Evolutionary conservation across 2,888 invertebrate species (phyloP).

Genomic region (Cosmorhoe ocellata): DNA sequence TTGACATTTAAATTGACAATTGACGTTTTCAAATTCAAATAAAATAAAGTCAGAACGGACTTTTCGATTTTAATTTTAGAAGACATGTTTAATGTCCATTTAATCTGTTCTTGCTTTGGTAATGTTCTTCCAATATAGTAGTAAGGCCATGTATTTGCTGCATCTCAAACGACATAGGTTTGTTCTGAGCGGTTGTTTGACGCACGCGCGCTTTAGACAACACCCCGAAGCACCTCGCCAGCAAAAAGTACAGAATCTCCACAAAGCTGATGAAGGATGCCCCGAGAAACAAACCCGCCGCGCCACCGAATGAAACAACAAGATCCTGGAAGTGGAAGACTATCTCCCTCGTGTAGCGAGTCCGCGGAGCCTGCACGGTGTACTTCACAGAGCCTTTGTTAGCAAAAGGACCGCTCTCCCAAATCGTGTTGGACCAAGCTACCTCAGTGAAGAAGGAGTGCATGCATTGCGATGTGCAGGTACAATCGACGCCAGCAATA

Average conservation of each 20-base stretch:
- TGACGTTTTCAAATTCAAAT: no score
- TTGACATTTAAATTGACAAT: no score
- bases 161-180: slow-evolving; percentile 6
- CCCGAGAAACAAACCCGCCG: slow-evolving; percentile 84
- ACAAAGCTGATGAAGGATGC: slow-evolving; percentile 84
- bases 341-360: slow-evolving; percentile 82
- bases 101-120: not conserved
- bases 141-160: slow-evolving; percentile 10
- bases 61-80: no score
- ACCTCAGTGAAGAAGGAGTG: slow-evolving; percentile 60
- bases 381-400: slow-evolving; percentile 73
- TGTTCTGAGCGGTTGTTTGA: not conserved
- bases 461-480: slow-evolving; percentile 61
- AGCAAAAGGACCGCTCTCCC: slow-evolving; percentile 59
- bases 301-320: slow-evolving; percentile 85
- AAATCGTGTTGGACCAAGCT: slow-evolving; percentile 44
- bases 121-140: slow-evolving; percentile 4
- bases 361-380: slow-evolving; percentile 77
- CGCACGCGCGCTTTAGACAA: slow-evolving; percentile 1
- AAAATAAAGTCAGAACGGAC: no score
- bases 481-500: slow-evolving; percentile 47
- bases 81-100: no score
- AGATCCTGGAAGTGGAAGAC: slow-evolving; percentile 85
- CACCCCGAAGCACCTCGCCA: slow-evolving; percentile 27
- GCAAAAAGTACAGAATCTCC: slow-evolving; percentile 80